phyloP scores from a whole-genome alignment of 2,113 vertebrate species.

The Orthonyx spaldingii region DNA sequence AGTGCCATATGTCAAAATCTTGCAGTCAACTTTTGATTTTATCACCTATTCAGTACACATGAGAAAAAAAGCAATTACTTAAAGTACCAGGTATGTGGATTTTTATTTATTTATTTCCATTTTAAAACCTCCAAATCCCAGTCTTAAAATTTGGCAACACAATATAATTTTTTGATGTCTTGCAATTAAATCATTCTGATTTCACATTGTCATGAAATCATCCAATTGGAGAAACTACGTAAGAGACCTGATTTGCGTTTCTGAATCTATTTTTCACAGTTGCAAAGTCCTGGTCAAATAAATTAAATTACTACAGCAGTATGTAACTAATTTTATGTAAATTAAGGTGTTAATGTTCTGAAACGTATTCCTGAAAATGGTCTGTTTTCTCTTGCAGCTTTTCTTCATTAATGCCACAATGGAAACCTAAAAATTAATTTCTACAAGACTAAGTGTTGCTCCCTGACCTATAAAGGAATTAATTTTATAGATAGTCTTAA shows the following conservation, averaged over 20 bases:
- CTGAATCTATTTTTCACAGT: constrained; percentile 84
- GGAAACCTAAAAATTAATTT: constrained; percentile 68
- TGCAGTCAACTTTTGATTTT: constrained; percentile 23
- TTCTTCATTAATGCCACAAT: constrained; percentile 69
- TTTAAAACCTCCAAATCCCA: neutral
- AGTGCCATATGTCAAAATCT: neutral
- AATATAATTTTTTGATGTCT: constrained; percentile 26
- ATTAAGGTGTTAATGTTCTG: constrained; percentile 98
- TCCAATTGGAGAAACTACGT: constrained; percentile 79
- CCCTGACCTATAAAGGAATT: constrained; percentile 48
- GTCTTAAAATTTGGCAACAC: constrained; percentile 8
- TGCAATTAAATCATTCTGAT: constrained; percentile 71
- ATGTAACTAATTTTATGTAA: constrained; percentile 98
- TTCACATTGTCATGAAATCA: constrained; percentile 74
- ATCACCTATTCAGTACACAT: constrained; percentile 15
- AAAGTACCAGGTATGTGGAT: neutral
- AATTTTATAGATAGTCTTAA: constrained; percentile 48
- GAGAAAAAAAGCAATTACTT: constrained; percentile 17
- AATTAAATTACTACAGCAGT: constrained; percentile 93
- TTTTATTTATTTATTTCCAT: neutral
- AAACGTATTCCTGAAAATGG: constrained; percentile 82
- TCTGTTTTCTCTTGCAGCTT: constrained; percentile 82
- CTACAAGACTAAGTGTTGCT: constrained; percentile 35
- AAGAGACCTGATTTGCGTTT: constrained; percentile 74
- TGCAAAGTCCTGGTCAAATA: constrained; percentile 85